These are phyloP conservation scores for Brachypteracias leptosomus DNA, from an alignment of 2,113 vertebrate genomes.

Conservation along the genomic window DNA sequence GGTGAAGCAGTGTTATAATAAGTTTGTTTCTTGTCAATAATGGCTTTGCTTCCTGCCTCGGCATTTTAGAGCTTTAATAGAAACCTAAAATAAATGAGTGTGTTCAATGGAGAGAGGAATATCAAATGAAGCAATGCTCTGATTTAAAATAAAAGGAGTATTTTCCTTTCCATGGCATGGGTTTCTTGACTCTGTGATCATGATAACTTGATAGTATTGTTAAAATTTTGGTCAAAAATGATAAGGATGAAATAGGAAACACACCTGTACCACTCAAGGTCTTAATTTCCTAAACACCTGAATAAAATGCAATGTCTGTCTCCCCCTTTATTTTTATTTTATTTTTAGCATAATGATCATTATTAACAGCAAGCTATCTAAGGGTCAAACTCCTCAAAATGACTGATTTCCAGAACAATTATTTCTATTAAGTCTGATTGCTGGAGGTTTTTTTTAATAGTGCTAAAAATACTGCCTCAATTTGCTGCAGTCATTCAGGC, in stretches of 20 bases:
- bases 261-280: background rate
- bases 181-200: background rate
- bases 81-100: background rate
- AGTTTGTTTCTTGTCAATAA: background rate
- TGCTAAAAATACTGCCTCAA: background rate
- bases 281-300: background rate
- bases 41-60: background rate
- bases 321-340: rapidly evolving
- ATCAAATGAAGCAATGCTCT: background rate
- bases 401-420: background rate
- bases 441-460: background rate
- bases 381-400: background rate
- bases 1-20: background rate
- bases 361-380: background rate
- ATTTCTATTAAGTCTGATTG: background rate
- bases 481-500: background rate
- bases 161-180: rapidly evolving
- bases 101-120: background rate
- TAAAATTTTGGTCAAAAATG: background rate
- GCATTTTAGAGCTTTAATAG: background rate
- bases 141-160: background rate
- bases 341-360: background rate
- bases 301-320: background rate
- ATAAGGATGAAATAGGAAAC: background rate
- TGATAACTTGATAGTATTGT: background rate